These are phyloP conservation scores for Cyanistes caeruleus DNA, from an alignment of 2,113 vertebrate genomes.

Conservation along the genomic window DNA sequence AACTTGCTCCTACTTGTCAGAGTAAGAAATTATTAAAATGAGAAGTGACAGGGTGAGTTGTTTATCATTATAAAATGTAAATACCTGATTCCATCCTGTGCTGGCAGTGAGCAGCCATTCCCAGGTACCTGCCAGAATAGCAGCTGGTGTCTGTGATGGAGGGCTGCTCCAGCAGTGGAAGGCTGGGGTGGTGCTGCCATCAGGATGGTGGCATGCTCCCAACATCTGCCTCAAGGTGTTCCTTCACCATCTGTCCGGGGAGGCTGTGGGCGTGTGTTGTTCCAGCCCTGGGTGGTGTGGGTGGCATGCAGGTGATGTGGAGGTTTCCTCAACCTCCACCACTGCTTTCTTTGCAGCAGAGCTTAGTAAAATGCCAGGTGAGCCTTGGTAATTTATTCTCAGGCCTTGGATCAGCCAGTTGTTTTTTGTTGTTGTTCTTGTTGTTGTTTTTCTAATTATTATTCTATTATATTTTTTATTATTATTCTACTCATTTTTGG, in stretches of 20 bases:
- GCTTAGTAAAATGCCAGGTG: not conserved
- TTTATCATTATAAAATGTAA: not conserved
- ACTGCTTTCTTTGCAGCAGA: not conserved
- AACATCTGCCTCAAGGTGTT: fast-evolving
- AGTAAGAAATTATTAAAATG: not conserved
- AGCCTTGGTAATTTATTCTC: not conserved
- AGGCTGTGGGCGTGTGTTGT: fast-evolving
- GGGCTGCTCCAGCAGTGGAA: not conserved
- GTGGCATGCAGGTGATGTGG: fast-evolving
- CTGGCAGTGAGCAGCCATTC: not conserved
- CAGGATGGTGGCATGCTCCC: fast-evolving
- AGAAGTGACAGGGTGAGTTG: not conserved
- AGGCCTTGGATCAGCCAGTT: not conserved
- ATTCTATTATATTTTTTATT: not conserved
- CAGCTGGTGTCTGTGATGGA: fast-evolving
- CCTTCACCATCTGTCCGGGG: fast-evolving
- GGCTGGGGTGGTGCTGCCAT: not conserved
- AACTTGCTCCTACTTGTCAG: not conserved
- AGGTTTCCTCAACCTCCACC: not conserved
- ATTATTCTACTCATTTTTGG: not conserved
- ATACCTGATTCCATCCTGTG: fast-evolving
- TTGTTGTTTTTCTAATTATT: not conserved
- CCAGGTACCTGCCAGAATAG: not conserved
- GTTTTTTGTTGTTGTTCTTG: not conserved
- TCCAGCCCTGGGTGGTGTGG: fast-evolving